Conservation (phyloP, 2,888 invertebrate genomes). For the Leucophenga montana region DNA sequence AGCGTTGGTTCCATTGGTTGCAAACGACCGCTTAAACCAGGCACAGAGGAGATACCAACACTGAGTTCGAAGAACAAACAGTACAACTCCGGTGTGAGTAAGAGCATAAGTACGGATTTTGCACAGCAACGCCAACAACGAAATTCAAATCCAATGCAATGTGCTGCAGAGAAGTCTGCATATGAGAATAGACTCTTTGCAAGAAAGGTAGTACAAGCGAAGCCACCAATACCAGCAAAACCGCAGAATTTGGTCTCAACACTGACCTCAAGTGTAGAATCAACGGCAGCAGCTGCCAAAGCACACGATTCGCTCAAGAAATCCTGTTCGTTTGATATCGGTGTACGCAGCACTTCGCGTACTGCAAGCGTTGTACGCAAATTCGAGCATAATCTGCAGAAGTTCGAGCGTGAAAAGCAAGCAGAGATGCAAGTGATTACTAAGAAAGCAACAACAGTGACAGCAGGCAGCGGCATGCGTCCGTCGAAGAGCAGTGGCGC, state of each 20-base stretch:
- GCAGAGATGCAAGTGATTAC: slow-evolving; percentile 48
- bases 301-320: slow-evolving; percentile 52
- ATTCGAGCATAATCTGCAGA: slow-evolving; percentile 76
- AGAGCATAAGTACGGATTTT: slow-evolving; percentile 72
- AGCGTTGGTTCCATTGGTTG: background rate
- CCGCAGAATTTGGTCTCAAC: slow-evolving; percentile 67
- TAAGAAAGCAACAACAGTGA: slow-evolving; percentile 61
- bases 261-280: slow-evolving; percentile 56
- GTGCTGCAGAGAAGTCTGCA: slow-evolving; percentile 32
- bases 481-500: slow-evolving; percentile 70
- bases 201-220: slow-evolving; percentile 61
- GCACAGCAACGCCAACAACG: slow-evolving; percentile 69
- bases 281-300: slow-evolving; percentile 26
- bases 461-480: slow-evolving; percentile 63
- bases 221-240: slow-evolving; percentile 69
- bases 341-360: slow-evolving; percentile 55
- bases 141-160: slow-evolving; percentile 62
- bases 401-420: slow-evolving; percentile 78
- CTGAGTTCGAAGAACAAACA: slow-evolving; percentile 70
- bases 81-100: slow-evolving; percentile 70
- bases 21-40: slow-evolving; percentile 41
- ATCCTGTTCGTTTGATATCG: slow-evolving; percentile 66
- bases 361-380: slow-evolving; percentile 72
- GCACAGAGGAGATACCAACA: slow-evolving; percentile 69
- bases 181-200: slow-evolving; percentile 61